Percentiles rank a stretch among this genome's conserved stretches.
Evolutionary conservation across 1,140 invertebrate species (phyloP).

Genomic region (Ceratoteleas bidentatus): DNA sequence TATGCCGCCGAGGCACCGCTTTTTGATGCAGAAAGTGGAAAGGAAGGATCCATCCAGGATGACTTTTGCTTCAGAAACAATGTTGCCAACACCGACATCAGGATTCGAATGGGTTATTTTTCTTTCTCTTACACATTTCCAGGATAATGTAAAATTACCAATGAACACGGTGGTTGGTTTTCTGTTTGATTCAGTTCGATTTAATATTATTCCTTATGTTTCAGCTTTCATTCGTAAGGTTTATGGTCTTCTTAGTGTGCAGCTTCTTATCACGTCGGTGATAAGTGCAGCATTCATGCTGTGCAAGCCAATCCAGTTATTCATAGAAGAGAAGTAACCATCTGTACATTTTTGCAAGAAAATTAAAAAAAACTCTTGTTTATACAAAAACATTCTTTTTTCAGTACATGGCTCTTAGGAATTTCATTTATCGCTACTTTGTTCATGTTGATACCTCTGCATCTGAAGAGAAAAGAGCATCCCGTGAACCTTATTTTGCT

Average conservation of each 20-base stretch:
- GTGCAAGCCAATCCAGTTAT: conserved; percentile 83
- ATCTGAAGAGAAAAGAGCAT: conserved; percentile 84
- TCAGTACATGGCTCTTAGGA: conserved; percentile 85
- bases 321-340: conserved; percentile 85
- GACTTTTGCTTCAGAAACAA: conserved; percentile 87
- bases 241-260: conserved; percentile 88
- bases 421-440: conserved; percentile 84
- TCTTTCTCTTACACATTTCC: no score
- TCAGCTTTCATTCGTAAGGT: conserved; percentile 90
- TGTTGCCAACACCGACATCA: conserved; percentile 84
- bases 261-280: conserved; percentile 87
- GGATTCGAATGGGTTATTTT: conserved; percentile 83
- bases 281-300: conserved; percentile 85
- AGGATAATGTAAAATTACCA: conserved; percentile 25
- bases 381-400: conserved; percentile 67
- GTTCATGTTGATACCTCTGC: conserved; percentile 83
- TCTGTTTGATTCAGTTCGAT: background rate
- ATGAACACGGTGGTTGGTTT: background rate
- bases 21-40: conserved; percentile 83
- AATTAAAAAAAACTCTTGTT: background rate
- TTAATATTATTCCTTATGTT: conserved; percentile 28
- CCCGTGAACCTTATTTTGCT: conserved; percentile 87
- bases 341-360: background rate
- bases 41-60: conserved; percentile 82
- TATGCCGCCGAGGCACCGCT: conserved; percentile 81